Conservation (phyloP, 2,113 vertebrate species). For the Penelope pileata region DNA sequence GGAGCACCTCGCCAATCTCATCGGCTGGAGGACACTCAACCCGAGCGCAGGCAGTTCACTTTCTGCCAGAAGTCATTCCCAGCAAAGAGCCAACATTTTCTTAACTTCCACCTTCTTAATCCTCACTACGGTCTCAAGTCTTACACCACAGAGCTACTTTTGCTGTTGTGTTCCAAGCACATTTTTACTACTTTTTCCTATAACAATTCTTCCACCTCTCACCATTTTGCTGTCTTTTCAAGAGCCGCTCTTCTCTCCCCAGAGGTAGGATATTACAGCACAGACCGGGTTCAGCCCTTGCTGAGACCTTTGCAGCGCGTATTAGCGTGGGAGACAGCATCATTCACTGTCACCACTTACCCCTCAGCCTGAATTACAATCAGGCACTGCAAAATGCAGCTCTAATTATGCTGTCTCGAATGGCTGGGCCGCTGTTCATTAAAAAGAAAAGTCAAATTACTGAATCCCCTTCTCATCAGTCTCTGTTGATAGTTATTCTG, state of each 20-base stretch:
- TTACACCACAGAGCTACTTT: not conserved
- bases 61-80: not conserved
- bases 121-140: not conserved
- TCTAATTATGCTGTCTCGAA: not conserved
- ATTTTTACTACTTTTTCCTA: not conserved
- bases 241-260: not conserved
- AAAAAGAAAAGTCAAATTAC: not conserved
- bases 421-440: not conserved
- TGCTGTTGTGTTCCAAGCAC: not conserved
- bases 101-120: not conserved
- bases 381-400: not conserved
- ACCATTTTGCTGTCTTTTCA: not conserved
- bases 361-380: not conserved
- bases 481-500: not conserved
- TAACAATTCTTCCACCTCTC: not conserved
- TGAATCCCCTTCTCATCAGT: not conserved
- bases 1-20: not conserved
- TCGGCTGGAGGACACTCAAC: rapidly evolving
- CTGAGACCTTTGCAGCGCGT: not conserved
- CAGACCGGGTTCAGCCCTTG: not conserved
- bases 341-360: not conserved
- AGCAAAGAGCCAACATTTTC: not conserved
- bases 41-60: not conserved
- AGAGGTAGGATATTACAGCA: not conserved
- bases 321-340: not conserved